Evolutionary conservation across 2,113 vertebrate genomes (phyloP), one percentile per base, ranked within the genome.

Genomic region (Periophthalmodon schlosseri): DNA sequence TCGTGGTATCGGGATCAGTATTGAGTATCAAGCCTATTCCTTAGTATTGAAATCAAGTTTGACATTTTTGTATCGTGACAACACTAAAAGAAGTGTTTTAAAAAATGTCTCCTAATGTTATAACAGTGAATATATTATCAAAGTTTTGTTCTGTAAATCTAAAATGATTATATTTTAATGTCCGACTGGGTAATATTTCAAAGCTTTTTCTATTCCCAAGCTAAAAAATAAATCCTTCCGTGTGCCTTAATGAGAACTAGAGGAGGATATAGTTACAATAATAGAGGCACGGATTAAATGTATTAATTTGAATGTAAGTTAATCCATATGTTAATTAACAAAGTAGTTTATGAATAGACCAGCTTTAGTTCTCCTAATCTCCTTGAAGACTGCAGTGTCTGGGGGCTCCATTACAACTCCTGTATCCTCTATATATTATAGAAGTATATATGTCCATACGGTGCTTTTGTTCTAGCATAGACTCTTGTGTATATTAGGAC

Each of bases 291-390:
- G 12, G 23, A 33, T 21, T 28, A 72, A 49, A 47, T 33, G 21
- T 65, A 65, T 65, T 39, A 39, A 65, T 65, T 36, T 65, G 63
- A 65, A 65, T 65, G 20, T 65, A 65, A 39, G 4, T 65, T 65
- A 65, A 65, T 65, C 63, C 63, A 44, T 65, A 65, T 65, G 63
- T 65, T 65, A 65, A 65, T 65, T 65, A 65, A 39, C 20, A 18
- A 65, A 65, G 63, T 39, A 18, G 63, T 44, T 39, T 44, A 12
- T 39, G 63, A 65, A 39, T 39, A 21, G 63, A 44, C 9, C 34
- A 44, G 18, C 63, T 65, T 65, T 13, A 65, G 63, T 65, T 39
- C 6, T 39, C 11, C 3, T 65, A 65, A 65, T 65, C 63, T 65
- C 63, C 63, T 34, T 39, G 63, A 65, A 65, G 63, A 21, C 63